Evolutionary conservation across 2,888 invertebrate species (phyloP), one percentile per base, ranked within the genome.

Genomic region (Epirrhoe tristata): DNA sequence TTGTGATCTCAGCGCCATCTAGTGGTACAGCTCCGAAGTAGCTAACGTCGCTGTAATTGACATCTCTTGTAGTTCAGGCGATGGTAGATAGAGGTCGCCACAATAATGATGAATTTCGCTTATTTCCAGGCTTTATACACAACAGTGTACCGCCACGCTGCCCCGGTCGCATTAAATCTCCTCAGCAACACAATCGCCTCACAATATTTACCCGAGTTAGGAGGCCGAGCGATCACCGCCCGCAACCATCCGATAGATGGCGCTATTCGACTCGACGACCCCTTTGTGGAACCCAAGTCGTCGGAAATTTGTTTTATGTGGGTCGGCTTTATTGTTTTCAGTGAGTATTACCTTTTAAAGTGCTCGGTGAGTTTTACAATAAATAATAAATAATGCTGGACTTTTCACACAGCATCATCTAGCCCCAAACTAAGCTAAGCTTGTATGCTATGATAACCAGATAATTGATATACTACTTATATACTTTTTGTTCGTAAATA

Each of bases 81-180:
- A n/a, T n/a, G n/a, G n/a, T n/a, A n/a, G n/a, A n/a, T n/a, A n/a
- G n/a, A n/a, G n/a, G n/a, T n/a, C n/a, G n/a, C n/a, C n/a, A n/a
- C n/a, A n/a, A n/a, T 24, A 24, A 24, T 24, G 24, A 24, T 24
- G 24, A 24, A 24, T 24, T 24, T 2, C 24, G 6, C 48, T 7
- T 12, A 5, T 12, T 58, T 10, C 1, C 75, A 91, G 90, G 77
- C 84, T 0, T 74, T 94, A 8, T 95, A 87, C 81, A 94, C 95
- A 0, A 93, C 93, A 1, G 80, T 87, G n/a, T 85, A 94, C 0
- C 85, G 89, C 0, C 95, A 95, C 83, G 89, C 94, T 54, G 87
- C 94, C 7, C 95, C 95, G 0, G 86, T 94, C 1, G 92, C 93
- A 0, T 72, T 95, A 16, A 94, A 94, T 83, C 67, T 94, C 64